Evolutionary conservation across 2,113 vertebrate species (phyloP).

Genomic region (Rhagologus leucostigma): DNA sequence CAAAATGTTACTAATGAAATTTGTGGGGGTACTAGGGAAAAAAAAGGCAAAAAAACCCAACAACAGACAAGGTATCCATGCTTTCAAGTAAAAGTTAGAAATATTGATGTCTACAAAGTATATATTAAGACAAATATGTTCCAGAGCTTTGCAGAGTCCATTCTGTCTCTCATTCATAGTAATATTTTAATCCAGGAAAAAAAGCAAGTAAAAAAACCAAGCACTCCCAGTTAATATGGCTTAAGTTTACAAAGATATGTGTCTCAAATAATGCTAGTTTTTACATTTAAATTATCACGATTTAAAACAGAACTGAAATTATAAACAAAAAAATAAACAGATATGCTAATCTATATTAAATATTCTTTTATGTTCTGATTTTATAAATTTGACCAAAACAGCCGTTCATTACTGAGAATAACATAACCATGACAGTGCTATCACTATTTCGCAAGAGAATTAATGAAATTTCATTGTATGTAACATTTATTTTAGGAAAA

Average conservation of each 20-base stretch:
- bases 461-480: neutral
- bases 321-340: neutral
- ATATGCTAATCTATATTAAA: neutral
- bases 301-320: neutral
- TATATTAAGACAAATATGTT: neutral
- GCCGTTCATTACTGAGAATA: neutral
- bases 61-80: neutral
- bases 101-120: neutral
- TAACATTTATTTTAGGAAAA: neutral
- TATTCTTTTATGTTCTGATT: neutral
- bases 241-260: neutral
- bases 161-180: neutral
- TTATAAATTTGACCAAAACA: neutral
- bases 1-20: neutral
- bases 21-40: neutral
- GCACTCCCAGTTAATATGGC: neutral
- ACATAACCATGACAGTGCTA: neutral
- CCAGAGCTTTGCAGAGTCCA: neutral
- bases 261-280: neutral
- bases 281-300: neutral
- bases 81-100: neutral
- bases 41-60: neutral
- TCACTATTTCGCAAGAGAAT: neutral
- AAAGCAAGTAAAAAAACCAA: fast-evolving
- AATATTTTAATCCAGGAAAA: neutral